phyloP scores from a whole-genome alignment of 2,113 vertebrate species.

The Gopherus evgoodei region DNA sequence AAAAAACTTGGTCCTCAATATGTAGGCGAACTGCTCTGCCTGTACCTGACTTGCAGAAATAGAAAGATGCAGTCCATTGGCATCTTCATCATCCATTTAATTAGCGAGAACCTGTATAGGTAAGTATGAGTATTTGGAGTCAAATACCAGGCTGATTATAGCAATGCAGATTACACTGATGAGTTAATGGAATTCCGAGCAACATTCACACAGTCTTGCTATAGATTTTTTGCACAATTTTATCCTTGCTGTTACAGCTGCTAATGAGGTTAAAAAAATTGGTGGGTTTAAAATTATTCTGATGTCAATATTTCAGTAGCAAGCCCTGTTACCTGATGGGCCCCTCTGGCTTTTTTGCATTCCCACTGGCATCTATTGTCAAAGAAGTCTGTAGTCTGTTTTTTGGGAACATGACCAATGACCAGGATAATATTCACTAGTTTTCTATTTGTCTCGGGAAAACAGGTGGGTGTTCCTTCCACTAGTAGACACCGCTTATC shows the following conservation, averaged over 20 bases:
- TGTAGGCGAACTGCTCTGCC: conserved; percentile 41
- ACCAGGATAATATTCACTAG: background rate
- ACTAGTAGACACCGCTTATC: background rate
- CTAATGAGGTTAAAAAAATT: background rate
- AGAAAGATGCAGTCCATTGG: conserved; percentile 32
- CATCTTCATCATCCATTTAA: conserved; percentile 9
- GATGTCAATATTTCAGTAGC: rapidly evolving
- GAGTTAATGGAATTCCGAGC: background rate
- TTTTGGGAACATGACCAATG: background rate
- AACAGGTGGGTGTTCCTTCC: background rate
- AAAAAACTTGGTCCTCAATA: conserved; percentile 29
- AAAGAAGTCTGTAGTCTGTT: background rate
- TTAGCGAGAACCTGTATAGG: conserved; percentile 2
- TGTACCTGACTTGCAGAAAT: conserved; percentile 44
- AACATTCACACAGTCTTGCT: background rate
- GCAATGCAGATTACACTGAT: background rate
- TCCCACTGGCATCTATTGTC: rapidly evolving
- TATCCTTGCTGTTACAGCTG: background rate
- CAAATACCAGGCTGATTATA: rapidly evolving
- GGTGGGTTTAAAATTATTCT: background rate
- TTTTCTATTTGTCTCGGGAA: background rate
- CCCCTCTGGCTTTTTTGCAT: background rate
- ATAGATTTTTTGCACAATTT: background rate
- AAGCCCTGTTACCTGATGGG: background rate
- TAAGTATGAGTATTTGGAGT: conserved; percentile 14